Percentiles rank a stretch among this genome's conserved stretches.
Conservation (phyloP, 2,113 vertebrate genomes). For the Fregetta grallaria region DNA sequence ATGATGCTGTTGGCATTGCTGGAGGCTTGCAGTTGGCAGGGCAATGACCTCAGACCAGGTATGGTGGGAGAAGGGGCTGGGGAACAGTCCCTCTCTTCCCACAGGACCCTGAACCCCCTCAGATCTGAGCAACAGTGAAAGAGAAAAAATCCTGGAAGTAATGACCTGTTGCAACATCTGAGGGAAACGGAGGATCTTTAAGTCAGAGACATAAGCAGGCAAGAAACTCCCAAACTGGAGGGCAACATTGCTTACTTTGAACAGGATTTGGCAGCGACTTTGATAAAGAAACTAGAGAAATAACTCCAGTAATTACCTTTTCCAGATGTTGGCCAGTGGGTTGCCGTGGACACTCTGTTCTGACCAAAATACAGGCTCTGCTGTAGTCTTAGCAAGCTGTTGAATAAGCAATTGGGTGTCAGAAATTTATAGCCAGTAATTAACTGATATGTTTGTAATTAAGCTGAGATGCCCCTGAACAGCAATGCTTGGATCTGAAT, state of each 20-base stretch:
- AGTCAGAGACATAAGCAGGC: not conserved
- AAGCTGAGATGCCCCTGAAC: slow-evolving; percentile 16
- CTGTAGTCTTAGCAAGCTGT: not conserved
- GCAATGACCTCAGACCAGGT: not conserved
- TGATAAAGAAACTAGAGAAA: slow-evolving; percentile 12
- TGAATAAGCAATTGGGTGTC: not conserved
- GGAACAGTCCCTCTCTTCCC: rapidly evolving
- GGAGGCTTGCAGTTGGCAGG: not conserved
- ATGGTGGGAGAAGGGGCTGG: not conserved
- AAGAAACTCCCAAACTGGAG: not conserved
- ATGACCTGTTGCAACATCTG: not conserved
- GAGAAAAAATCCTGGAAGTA: not conserved
- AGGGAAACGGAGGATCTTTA: not conserved
- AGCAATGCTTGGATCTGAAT: slow-evolving; percentile 13
- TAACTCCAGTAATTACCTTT: slow-evolving; percentile 36
- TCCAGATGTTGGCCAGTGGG: not conserved
- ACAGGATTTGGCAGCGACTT: not conserved
- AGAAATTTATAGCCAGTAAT: slow-evolving; percentile 43
- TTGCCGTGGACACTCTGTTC: slow-evolving; percentile 31
- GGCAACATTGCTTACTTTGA: not conserved
- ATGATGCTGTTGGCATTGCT: not conserved
- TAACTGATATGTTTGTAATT: slow-evolving; percentile 55
- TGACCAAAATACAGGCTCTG: not conserved
- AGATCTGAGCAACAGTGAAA: not conserved
- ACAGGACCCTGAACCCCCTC: not conserved